phyloP scores from a whole-genome alignment of 2,888 invertebrate genomes.

The Oligia strigilis region DNA sequence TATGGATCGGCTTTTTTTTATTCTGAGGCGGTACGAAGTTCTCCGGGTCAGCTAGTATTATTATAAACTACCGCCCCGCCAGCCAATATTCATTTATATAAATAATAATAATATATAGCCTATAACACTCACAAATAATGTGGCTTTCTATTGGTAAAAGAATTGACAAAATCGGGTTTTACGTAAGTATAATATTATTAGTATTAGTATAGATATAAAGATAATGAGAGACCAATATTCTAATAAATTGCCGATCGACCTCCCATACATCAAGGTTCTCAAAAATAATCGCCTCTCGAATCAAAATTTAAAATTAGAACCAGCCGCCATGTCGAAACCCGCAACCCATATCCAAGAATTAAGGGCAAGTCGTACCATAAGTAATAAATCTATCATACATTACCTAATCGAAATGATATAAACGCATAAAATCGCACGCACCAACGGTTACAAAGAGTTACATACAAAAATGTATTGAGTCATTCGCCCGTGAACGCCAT shows the following conservation, averaged over 20 bases:
- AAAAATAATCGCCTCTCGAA: conserved; percentile 22
- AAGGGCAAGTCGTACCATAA: conserved; percentile 60
- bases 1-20: too few relatives aligned
- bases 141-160: too few relatives aligned
- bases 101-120: too few relatives aligned
- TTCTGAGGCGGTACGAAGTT: too few relatives aligned
- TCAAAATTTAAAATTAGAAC: conserved; percentile 44
- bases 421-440: conserved; percentile 71
- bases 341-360: conserved; percentile 49
- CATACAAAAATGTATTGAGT: conserved; percentile 77
- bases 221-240: too few relatives aligned
- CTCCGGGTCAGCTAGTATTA: too few relatives aligned
- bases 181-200: too few relatives aligned
- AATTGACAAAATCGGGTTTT: too few relatives aligned
- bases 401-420: conserved; percentile 67
- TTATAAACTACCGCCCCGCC: too few relatives aligned
- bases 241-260: conserved; percentile 10
- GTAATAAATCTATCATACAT: conserved; percentile 64
- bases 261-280: conserved; percentile 29
- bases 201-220: too few relatives aligned
- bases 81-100: too few relatives aligned
- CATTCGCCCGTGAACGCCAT: conserved; percentile 81
- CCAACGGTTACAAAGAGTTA: conserved; percentile 73
- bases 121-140: too few relatives aligned
- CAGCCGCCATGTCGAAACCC: conserved; percentile 48